Percentiles rank a stretch among this genome's conserved stretches.
Conservation (phyloP, 1,140 invertebrate species). For the Sycophaga agraensis region DNA sequence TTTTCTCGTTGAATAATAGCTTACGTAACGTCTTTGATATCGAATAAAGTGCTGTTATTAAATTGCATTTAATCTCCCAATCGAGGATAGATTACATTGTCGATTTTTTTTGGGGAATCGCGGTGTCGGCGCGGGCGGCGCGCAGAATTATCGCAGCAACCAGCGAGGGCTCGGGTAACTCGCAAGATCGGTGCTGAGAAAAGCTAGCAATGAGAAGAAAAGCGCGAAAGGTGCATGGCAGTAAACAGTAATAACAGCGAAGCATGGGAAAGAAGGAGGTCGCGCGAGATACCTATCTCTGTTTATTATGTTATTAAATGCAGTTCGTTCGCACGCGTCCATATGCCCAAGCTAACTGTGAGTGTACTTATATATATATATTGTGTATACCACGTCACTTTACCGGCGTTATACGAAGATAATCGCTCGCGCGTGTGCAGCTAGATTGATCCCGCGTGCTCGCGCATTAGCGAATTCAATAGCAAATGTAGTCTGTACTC, state of each 20-base stretch:
- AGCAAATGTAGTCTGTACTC: too few species aligned
- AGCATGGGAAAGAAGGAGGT: not conserved
- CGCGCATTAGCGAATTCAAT: not conserved
- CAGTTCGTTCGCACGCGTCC: constrained; percentile 26
- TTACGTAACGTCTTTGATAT: too few species aligned
- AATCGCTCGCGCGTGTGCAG: not conserved
- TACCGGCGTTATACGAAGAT: not conserved
- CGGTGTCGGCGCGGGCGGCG: too few species aligned
- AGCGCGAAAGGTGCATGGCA: not conserved
- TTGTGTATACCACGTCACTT: too few species aligned
- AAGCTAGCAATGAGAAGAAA: not conserved
- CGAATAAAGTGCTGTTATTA: too few species aligned
- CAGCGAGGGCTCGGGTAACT: not conserved
- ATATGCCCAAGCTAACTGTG: constrained; percentile 33
- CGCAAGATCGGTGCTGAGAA: not conserved
- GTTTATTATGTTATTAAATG: constrained; percentile 53
- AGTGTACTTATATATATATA: constrained; percentile 24
- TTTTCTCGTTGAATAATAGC: too few species aligned
- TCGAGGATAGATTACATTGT: too few species aligned
- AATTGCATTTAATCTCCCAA: too few species aligned
- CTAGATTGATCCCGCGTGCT: too few species aligned
- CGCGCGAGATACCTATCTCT: constrained; percentile 47
- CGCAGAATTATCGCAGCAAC: too few species aligned
- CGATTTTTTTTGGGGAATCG: too few species aligned
- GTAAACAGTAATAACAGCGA: not conserved